A percentile compares a stretch with the other conserved stretches of the same genome.
These are phyloP conservation scores for Malthinus seriepunctatus DNA, from an alignment of 2,888 invertebrate genomes.

Conservation along the genomic window DNA sequence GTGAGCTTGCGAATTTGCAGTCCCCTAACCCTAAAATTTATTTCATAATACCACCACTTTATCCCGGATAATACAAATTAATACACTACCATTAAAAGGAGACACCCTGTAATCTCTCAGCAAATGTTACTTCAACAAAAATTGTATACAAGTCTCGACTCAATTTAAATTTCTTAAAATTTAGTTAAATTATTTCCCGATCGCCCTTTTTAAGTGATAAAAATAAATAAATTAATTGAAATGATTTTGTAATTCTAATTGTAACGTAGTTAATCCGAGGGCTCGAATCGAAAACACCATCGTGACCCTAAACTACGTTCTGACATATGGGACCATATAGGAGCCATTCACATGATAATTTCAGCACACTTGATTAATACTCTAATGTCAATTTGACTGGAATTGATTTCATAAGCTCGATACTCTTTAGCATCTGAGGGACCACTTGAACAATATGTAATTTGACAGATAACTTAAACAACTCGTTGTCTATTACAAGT, in stretches of 20 bases:
- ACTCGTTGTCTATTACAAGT: background rate
- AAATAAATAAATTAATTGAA: conserved; percentile 2
- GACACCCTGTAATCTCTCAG: conserved; percentile 47
- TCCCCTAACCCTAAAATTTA: conserved; percentile 48
- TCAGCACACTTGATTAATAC: conserved; percentile 51
- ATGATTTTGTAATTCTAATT: conserved; percentile 26
- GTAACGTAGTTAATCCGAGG: conserved; percentile 34
- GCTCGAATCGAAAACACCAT: conserved; percentile 33
- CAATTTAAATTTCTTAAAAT: background rate
- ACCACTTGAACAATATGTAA: conserved; percentile 30
- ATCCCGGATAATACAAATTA: conserved; percentile 55
- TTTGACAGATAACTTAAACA: conserved; percentile 16
- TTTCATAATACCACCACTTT: conserved; percentile 52
- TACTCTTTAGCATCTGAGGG: conserved; percentile 32
- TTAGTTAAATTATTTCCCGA: background rate
- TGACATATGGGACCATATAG: conserved; percentile 50
- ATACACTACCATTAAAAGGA: conserved; percentile 53
- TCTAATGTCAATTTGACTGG: conserved; percentile 51
- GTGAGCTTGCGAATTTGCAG: conserved; percentile 35
- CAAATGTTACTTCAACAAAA: conserved; percentile 6
- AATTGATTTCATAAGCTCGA: conserved; percentile 51
- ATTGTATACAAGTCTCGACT: too few species aligned
- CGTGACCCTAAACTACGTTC: conserved; percentile 35
- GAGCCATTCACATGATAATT: conserved; percentile 50
- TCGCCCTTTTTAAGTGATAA: background rate